A percentile compares a stretch with the other conserved stretches of the same genome.
phyloP scores from a whole-genome alignment of 2,113 vertebrate genomes.

The Vulpes ferrilata region DNA sequence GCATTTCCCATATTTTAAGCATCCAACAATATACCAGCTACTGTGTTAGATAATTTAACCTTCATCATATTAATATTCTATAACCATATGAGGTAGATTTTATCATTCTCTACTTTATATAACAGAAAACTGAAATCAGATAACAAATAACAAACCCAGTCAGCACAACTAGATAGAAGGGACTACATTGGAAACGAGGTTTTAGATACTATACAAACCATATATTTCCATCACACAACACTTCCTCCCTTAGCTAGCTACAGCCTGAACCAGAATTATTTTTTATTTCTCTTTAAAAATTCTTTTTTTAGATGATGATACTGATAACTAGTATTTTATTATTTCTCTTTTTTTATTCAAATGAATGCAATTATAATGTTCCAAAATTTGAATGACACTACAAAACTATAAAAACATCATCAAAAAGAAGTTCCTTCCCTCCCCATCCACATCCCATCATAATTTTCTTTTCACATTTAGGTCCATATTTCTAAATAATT shows the following conservation, averaged over 20 bases:
- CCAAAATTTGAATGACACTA: background rate
- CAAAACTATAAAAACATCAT: background rate
- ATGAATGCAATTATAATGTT: background rate
- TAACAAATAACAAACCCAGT: background rate
- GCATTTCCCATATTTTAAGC: background rate
- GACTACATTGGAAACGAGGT: background rate
- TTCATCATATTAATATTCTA: background rate
- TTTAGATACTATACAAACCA: too few relatives aligned
- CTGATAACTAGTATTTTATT: background rate
- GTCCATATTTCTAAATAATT: background rate
- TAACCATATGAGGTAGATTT: background rate
- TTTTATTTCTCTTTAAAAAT: background rate
- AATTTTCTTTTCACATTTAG: background rate
- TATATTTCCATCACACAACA: too few relatives aligned
- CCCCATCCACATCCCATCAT: background rate
- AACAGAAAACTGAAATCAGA: conserved; percentile 4
- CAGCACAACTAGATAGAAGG: background rate
- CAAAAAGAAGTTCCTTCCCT: background rate
- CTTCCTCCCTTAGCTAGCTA: background rate
- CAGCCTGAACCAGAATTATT: background rate
- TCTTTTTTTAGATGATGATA: background rate
- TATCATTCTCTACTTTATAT: background rate
- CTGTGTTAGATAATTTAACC: background rate
- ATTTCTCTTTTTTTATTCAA: background rate
- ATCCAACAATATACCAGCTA: background rate